Base-by-base conservation (phyloP, 2,797 vertebrate species). In the Poecilia picta region DNA sequence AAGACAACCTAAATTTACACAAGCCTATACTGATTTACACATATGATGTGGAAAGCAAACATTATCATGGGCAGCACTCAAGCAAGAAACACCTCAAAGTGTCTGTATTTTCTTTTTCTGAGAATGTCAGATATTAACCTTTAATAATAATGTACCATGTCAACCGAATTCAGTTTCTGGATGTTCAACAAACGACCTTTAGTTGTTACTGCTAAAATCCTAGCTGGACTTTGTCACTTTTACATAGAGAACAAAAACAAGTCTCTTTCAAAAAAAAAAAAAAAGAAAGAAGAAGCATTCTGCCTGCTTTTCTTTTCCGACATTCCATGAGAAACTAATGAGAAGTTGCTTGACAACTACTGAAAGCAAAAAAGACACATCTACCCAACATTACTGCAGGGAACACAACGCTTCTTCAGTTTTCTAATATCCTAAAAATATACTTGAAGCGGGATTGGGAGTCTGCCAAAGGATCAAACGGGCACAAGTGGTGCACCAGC, bases 401-500 rank as follows among this genome's bases (percentile, higher is more conserved):
- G 78, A 89, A 84, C 88, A 90, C 89, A 82, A 91, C 85, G 51
- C 77, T 81, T 85, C 75, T 45, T 59, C 68, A 62, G 31, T 71
- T 82, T 81, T 80, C 82, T 89, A 85, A 90, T 86, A 88, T 85
- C 77, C 89, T 92, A 93, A 91, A 93, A 94, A 94, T 92, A 95
- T 73, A 83, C 88, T 88, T 87, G 83, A 87, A 93, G 86, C 80
- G 84, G 86, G 78, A 80, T 62, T 81, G 86, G 81, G 83, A 87
- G 83, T 82, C 85, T 94, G 92, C 93, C 92, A 93, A 93, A 85
- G 84, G 89, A 94, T 94, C 92, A 93, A 94, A 93, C 83, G 88
- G 89, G 91, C 90, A 87, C 93, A 93, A 91, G 91, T 90, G 90
- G 88, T 87, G 83, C 87, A 88, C 93, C 93, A 94, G 91, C 92